A percentile compares a stretch with the other conserved stretches of the same genome.
Evolutionary conservation across 2,888 invertebrate species (phyloP).

Genomic region (Megaustenia siamemsis): DNA sequence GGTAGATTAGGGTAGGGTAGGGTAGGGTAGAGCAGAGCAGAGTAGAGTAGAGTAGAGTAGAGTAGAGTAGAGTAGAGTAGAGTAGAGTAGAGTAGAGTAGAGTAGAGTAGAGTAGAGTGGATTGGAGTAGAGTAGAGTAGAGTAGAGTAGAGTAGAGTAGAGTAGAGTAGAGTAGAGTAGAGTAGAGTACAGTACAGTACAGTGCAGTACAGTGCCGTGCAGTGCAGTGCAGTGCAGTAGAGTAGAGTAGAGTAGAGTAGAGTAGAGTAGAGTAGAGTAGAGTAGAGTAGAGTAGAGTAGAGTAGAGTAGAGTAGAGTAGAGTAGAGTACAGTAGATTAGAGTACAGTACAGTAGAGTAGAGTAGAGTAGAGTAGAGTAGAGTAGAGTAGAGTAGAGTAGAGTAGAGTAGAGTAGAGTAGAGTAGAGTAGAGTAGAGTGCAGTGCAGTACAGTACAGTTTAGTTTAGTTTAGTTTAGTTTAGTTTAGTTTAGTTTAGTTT

Average conservation of each 20-base stretch:
- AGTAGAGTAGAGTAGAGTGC: background rate
- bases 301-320: background rate
- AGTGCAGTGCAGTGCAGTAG: background rate
- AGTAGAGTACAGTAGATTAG: background rate
- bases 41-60: background rate
- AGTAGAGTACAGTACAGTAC: background rate
- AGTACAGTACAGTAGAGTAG: background rate
- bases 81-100: conserved; percentile 8
- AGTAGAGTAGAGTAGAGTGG: background rate
- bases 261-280: background rate
- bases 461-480: too few relatives aligned
- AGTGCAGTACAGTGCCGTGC: too few relatives aligned
- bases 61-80: background rate
- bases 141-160: background rate
- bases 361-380: conserved; percentile 5
- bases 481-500: too few relatives aligned
- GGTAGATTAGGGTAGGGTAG: background rate
- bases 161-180: conserved; percentile 1
- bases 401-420: background rate
- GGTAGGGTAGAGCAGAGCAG: background rate
- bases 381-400: conserved; percentile 9
- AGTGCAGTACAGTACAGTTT: too few relatives aligned
- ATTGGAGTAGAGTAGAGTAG: background rate
- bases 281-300: conserved; percentile 9
- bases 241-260: background rate